Percentiles rank a stretch among this genome's conserved stretches.
These are phyloP conservation scores for Adoxophyes honmai DNA, from an alignment of 1,140 invertebrate genomes.

Conservation along the genomic window DNA sequence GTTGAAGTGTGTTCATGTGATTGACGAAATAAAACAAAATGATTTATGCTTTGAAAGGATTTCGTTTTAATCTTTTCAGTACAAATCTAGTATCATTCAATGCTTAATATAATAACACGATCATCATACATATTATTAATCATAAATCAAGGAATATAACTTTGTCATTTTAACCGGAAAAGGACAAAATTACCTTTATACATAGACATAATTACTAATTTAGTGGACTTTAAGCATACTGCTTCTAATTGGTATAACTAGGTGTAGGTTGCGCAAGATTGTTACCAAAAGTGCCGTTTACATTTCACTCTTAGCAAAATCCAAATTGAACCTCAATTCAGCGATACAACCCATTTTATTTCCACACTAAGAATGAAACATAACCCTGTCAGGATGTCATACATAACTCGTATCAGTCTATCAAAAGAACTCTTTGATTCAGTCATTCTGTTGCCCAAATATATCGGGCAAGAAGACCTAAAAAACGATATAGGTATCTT, in stretches of 20 bases:
- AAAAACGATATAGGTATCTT: too few species aligned
- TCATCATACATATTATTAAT: constrained; percentile 30
- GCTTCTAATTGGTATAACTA: too few species aligned
- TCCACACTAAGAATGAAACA: too few species aligned
- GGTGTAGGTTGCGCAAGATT: too few species aligned
- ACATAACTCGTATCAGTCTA: constrained; percentile 27
- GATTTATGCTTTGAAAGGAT: neutral
- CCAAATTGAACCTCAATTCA: too few species aligned
- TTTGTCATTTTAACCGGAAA: constrained; percentile 66
- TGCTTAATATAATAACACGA: constrained; percentile 1
- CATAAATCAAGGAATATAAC: constrained; percentile 35
- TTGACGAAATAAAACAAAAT: constrained; percentile 31
- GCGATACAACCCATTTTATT: too few species aligned
- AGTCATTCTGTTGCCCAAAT: constrained; percentile 45
- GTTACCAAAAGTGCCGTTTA: too few species aligned
- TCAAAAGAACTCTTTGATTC: constrained; percentile 19
- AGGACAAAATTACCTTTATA: constrained; percentile 55
- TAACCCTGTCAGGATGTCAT: too few species aligned
- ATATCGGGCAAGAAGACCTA: constrained; percentile 40
- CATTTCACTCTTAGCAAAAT: too few species aligned
- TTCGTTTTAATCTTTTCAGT: constrained; percentile 31
- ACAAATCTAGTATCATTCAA: constrained; percentile 20
- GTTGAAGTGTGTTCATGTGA: too few species aligned
- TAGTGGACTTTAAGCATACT: too few species aligned
- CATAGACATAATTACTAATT: too few species aligned